Evolutionary conservation across 2,888 invertebrate species (phyloP).

Genomic region (Pristionchus mayeri): DNA sequence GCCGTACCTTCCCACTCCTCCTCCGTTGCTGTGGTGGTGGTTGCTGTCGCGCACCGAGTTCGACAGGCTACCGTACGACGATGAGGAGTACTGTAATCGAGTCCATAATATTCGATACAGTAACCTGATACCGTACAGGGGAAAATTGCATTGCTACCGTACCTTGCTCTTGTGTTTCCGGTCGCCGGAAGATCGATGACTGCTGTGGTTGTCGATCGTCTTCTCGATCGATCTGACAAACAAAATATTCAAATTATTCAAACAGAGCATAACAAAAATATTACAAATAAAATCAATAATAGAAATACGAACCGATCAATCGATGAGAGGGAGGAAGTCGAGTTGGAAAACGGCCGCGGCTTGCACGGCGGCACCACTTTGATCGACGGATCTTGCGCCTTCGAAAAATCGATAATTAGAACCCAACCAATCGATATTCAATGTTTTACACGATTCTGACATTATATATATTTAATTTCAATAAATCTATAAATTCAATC

Average conservation of each 20-base stretch:
- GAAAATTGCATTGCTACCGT: not conserved
- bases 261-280: too few relatives aligned
- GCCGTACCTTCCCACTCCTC: too few relatives aligned
- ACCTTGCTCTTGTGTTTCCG: conserved; percentile 39
- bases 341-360: conserved; percentile 45
- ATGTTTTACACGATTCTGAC: not conserved
- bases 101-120: not conserved
- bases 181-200: not conserved
- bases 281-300: too few relatives aligned
- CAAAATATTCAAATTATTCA: too few relatives aligned
- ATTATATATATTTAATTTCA: not conserved
- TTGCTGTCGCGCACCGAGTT: conserved; percentile 12
- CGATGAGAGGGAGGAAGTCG: not conserved
- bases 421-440: not conserved
- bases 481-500: not conserved
- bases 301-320: too few relatives aligned
- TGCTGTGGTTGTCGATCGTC: conserved; percentile 25
- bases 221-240: too few relatives aligned
- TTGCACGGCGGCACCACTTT: conserved; percentile 66
- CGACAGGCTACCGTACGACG: not conserved
- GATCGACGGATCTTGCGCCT: conserved; percentile 65
- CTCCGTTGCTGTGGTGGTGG: conserved; percentile 8
- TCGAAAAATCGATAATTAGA: conserved; percentile 49
- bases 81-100: conserved; percentile 30
- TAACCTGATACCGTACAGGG: not conserved